Evolutionary conservation across 2,888 invertebrate genomes (phyloP).

Genomic region (Galerucella nymphaeae): DNA sequence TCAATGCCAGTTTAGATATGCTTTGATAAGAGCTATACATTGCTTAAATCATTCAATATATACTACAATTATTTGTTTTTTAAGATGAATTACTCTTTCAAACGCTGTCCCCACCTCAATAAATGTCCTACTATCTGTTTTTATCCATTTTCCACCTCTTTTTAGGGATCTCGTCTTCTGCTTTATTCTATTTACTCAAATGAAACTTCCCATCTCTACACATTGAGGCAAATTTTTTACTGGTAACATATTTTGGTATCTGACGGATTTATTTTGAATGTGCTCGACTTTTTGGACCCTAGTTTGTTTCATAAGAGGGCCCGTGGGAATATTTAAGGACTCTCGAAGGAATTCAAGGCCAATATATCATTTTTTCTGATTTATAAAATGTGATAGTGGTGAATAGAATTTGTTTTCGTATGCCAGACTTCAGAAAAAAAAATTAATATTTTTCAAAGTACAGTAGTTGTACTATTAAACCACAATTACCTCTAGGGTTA

Average conservation of each 20-base stretch:
- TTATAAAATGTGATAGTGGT: neutral
- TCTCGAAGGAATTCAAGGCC: neutral
- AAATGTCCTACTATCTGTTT: too few species aligned
- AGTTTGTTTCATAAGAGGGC: slow-evolving; percentile 7
- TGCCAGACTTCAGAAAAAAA: neutral
- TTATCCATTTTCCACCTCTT: too few species aligned
- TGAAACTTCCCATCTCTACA: neutral
- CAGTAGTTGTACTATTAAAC: neutral
- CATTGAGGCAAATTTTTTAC: neutral
- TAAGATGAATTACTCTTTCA: too few species aligned
- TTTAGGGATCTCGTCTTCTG: too few species aligned
- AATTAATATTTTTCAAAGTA: neutral
- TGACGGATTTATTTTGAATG: neutral
- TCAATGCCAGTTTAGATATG: too few species aligned
- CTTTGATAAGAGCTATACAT: too few species aligned
- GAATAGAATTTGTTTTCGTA: neutral
- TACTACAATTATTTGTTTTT: too few species aligned
- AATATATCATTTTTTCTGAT: neutral
- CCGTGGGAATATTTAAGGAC: slow-evolving; percentile 4
- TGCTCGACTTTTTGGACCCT: slow-evolving; percentile 9
- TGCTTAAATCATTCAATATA: too few species aligned
- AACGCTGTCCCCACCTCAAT: too few species aligned
- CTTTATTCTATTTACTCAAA: too few species aligned
- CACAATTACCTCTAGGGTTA: neutral
- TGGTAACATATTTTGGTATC: neutral